phyloP scores from a whole-genome alignment of 2,113 vertebrate genomes.

The Paradoxurus hermaphroditus region DNA sequence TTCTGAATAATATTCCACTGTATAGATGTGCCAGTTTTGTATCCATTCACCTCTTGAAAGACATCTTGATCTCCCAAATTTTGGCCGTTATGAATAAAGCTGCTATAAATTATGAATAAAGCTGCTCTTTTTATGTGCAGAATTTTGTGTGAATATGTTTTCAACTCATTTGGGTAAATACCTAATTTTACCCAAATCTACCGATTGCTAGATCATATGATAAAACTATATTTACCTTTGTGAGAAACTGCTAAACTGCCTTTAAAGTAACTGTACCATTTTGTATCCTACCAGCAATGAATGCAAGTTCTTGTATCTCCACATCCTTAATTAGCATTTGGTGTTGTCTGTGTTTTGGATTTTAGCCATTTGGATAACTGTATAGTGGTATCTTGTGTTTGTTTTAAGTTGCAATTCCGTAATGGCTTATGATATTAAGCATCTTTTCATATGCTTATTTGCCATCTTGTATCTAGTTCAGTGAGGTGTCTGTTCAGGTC shows the following conservation, averaged over 20 bases:
- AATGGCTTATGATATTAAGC: neutral
- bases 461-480: neutral
- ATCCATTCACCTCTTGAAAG: neutral
- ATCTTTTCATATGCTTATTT: constrained; percentile 20
- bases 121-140: neutral
- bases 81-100: neutral
- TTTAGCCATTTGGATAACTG: neutral
- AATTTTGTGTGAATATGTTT: neutral
- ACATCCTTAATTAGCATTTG: neutral
- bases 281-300: neutral
- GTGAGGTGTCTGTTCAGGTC: neutral
- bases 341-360: neutral
- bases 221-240: neutral
- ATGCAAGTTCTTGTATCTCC: neutral
- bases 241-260: neutral
- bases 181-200: neutral
- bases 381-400: neutral
- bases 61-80: neutral
- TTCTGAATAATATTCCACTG: neutral
- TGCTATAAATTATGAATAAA: neutral
- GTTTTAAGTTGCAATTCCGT: neutral
- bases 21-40: neutral
- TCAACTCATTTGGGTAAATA: neutral
- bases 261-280: neutral
- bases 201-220: neutral